These are phyloP conservation scores for Anthophora plumipes DNA, from an alignment of 2,888 invertebrate genomes.

Conservation along the genomic window DNA sequence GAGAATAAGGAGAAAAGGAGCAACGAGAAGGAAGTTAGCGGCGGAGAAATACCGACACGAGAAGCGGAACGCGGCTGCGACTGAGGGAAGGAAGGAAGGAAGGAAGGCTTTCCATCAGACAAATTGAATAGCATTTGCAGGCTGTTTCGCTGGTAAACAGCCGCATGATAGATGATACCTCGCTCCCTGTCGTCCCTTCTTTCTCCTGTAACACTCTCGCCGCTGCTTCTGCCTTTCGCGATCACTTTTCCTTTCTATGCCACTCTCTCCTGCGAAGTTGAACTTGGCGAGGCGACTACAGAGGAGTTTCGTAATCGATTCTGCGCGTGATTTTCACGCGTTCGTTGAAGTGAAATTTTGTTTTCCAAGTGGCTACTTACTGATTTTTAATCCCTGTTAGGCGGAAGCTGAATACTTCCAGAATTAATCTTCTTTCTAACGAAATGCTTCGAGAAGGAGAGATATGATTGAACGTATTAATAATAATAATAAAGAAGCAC, in stretches of 20 bases:
- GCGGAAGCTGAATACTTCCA: too few species aligned
- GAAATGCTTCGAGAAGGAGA: too few species aligned
- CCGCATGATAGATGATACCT: slow-evolving; percentile 76
- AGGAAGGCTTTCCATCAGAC: slow-evolving; percentile 73
- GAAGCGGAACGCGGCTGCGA: slow-evolving; percentile 53
- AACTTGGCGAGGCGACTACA: not conserved
- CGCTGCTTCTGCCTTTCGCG: slow-evolving; percentile 36
- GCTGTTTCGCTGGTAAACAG: slow-evolving; percentile 74
- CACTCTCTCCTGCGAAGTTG: slow-evolving; percentile 11
- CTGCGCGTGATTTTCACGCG: slow-evolving; percentile 27
- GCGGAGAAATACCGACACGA: slow-evolving; percentile 61
- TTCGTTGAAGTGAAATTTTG: not conserved
- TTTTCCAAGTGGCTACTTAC: slow-evolving; percentile 30
- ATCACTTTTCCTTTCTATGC: slow-evolving; percentile 41
- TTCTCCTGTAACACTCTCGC: slow-evolving; percentile 58
- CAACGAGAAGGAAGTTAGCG: slow-evolving; percentile 63
- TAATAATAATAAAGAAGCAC: too few species aligned
- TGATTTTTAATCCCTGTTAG: too few species aligned
- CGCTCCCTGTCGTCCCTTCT: slow-evolving; percentile 49
- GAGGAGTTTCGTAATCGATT: slow-evolving; percentile 50
- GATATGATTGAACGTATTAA: too few species aligned
- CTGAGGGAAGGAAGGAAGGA: slow-evolving; percentile 56
- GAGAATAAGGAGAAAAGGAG: slow-evolving; percentile 53
- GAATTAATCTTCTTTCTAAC: too few species aligned
- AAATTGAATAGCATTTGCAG: slow-evolving; percentile 76